Evolutionary conservation across 2,888 invertebrate genomes (phyloP).

Genomic region (Ennomos quercinarius): DNA sequence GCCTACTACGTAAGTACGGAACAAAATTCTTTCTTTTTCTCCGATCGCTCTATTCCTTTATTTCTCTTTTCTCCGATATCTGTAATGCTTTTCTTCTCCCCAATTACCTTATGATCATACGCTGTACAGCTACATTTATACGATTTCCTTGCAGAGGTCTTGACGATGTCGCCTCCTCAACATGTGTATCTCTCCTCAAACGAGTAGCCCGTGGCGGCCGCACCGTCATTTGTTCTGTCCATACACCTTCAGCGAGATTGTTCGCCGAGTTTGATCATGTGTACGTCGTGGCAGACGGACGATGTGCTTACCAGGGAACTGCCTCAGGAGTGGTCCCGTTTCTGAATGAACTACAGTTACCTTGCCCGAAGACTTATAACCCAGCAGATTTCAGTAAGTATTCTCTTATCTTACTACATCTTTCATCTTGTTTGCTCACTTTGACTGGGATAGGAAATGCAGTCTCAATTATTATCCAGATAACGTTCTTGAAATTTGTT

Average conservation of each 20-base stretch:
- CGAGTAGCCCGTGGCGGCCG: conserved; percentile 93
- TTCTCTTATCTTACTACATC: conserved; percentile 2
- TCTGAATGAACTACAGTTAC: conserved; percentile 89
- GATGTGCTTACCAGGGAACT: conserved; percentile 95
- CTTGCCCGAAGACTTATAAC: conserved; percentile 97
- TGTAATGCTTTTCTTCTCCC: no score
- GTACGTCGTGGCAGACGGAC: conserved; percentile 94
- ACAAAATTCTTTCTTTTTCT: no score
- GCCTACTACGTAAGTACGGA: conserved; percentile 93
- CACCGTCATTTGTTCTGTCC: conserved; percentile 97
- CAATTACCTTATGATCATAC: no score
- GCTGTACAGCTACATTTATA: not conserved
- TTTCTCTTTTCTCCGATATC: no score
- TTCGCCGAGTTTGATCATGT: conserved; percentile 97
- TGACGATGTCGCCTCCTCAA: conserved; percentile 95
- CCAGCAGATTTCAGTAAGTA: conserved; percentile 97
- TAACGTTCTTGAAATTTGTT: no score
- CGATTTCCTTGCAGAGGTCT: conserved; percentile 88
- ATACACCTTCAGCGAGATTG: conserved; percentile 97
- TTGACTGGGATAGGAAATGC: no score
- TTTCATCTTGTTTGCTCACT: not conserved
- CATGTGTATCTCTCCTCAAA: conserved; percentile 94
- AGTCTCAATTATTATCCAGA: no score
- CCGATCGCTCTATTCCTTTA: no score
- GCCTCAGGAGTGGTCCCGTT: conserved; percentile 93